phyloP scores from a whole-genome alignment of 2,113 vertebrate genomes.

The Zingel zingel region DNA sequence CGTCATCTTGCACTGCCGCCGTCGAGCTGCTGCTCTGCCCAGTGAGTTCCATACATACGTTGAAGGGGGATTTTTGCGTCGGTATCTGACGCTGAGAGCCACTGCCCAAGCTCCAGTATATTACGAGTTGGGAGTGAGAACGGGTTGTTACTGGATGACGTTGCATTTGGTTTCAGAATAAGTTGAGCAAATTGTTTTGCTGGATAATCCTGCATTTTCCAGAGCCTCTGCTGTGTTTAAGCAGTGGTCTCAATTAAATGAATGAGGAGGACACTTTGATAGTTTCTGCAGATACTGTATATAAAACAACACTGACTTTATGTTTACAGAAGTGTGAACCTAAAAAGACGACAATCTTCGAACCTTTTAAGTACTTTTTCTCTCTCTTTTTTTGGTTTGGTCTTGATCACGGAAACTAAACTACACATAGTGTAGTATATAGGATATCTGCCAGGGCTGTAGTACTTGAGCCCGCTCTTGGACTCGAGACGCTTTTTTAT shows the following conservation, averaged over 20 bases:
- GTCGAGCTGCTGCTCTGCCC: too few species aligned
- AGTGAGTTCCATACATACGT: too few species aligned
- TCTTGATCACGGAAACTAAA: not conserved
- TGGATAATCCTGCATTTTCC: not conserved
- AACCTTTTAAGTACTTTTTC: not conserved
- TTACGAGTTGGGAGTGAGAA: too few species aligned
- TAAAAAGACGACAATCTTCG: not conserved
- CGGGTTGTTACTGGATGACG: not conserved
- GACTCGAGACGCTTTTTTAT: too few species aligned
- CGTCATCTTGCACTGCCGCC: too few species aligned
- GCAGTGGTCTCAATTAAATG: not conserved
- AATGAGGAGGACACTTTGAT: not conserved
- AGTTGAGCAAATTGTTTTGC: not conserved
- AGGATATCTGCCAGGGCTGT: too few species aligned
- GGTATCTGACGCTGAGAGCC: too few species aligned
- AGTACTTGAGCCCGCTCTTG: too few species aligned
- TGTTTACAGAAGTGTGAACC: not conserved
- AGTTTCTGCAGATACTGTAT: not conserved
- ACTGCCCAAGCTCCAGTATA: too few species aligned
- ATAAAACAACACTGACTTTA: not conserved
- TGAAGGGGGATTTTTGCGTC: too few species aligned
- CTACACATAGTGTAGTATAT: not conserved
- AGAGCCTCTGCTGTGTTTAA: not conserved
- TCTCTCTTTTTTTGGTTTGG: not conserved
- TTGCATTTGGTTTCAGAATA: not conserved